Percentiles rank a stretch among this genome's conserved stretches.
Evolutionary conservation across 2,113 vertebrate species (phyloP).

Genomic region (Ctenomys sociabilis): DNA sequence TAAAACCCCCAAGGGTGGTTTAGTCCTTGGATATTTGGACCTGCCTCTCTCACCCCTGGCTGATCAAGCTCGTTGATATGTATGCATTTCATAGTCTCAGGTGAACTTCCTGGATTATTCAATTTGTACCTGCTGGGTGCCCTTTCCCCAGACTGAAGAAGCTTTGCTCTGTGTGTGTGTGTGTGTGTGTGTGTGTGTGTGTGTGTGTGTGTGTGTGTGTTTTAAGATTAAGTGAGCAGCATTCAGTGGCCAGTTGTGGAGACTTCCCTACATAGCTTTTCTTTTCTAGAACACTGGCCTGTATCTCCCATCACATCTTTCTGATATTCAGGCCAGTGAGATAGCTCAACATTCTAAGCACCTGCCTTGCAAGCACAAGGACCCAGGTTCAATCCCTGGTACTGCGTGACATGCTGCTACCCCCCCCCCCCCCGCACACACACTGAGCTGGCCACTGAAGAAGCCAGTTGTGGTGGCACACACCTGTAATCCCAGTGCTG

Average conservation of each 20-base stretch:
- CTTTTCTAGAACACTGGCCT: not conserved
- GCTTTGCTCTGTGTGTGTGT: not conserved
- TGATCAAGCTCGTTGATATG: not conserved
- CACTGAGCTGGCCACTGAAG: no score
- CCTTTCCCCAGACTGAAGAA: not conserved
- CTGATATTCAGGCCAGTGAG: not conserved
- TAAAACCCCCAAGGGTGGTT: not conserved
- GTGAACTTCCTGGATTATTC: not conserved
- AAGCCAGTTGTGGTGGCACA: no score
- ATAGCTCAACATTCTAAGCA: no score
- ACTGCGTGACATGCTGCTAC: no score
- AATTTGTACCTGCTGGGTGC: not conserved
- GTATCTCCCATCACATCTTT: not conserved
- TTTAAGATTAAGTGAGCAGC: not conserved
- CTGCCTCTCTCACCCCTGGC: no score
- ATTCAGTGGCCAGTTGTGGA: not conserved
- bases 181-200: not conserved
- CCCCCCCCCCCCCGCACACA: no score
- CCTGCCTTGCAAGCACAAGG: no score
- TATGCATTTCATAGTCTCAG: not conserved
- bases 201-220: no score
- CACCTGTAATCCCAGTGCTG: no score
- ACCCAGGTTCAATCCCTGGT: no score
- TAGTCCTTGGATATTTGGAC: not conserved
- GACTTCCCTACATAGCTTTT: not conserved